These are phyloP conservation scores for Dipodomys stephensi DNA, from an alignment of 2,113 vertebrate genomes.

Conservation along the genomic window DNA sequence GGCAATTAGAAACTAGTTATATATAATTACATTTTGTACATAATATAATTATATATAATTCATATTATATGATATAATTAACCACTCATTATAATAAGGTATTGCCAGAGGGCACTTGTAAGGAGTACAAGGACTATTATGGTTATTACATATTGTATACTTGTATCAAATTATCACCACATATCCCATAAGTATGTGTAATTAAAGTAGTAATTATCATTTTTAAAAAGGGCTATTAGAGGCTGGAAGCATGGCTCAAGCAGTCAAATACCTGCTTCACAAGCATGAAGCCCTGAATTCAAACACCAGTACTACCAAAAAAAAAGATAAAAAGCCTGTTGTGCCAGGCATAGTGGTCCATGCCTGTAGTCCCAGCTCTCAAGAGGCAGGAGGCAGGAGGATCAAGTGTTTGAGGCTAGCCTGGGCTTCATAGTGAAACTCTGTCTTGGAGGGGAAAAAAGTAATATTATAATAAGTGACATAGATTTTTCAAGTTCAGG, in stretches of 20 bases:
- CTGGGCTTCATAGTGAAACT: background rate
- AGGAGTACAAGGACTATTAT: background rate
- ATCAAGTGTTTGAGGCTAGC: too few relatives aligned
- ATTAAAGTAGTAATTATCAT: background rate
- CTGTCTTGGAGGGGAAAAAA: background rate
- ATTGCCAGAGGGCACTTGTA: background rate
- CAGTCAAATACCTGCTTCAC: too few relatives aligned
- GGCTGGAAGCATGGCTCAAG: too few relatives aligned
- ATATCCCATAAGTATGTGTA: background rate
- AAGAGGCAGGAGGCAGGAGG: too few relatives aligned
- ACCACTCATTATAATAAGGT: constrained; percentile 22
- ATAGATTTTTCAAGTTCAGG: background rate
- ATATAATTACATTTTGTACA: background rate
- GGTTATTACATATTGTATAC: background rate
- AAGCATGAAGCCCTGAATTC: too few relatives aligned
- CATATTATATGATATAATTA: constrained; percentile 16
- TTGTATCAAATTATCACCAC: background rate
- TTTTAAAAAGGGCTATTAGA: too few relatives aligned
- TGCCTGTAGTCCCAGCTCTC: background rate
- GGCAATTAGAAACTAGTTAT: background rate
- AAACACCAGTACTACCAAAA: too few relatives aligned
- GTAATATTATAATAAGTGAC: background rate
- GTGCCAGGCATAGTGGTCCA: too few relatives aligned
- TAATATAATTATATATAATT: background rate
- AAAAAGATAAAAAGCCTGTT: too few relatives aligned